Percentiles rank a stretch among this genome's conserved stretches.
Evolutionary conservation across 2,113 vertebrate genomes (phyloP).

Genomic region (Ptychochromis oligacanthus): DNA sequence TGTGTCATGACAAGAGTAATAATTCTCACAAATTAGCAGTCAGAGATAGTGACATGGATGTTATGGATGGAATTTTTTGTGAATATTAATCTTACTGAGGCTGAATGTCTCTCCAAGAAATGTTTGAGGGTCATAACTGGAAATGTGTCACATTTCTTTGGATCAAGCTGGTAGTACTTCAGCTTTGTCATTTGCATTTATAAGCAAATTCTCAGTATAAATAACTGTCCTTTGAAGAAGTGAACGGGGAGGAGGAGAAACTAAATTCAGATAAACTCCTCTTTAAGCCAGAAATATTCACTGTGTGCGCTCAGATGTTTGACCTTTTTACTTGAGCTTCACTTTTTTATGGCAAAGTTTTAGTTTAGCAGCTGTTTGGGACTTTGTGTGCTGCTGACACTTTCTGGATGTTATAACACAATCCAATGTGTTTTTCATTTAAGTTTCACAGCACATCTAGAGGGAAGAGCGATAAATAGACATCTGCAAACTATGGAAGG

Average conservation of each 20-base stretch:
- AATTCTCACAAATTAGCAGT: background rate
- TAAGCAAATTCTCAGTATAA: background rate
- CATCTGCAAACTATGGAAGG: background rate
- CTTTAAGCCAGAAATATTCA: background rate
- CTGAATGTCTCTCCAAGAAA: background rate
- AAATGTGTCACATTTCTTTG: slow-evolving; percentile 1
- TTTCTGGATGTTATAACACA: background rate
- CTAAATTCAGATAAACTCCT: background rate
- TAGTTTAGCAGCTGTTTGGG: slow-evolving; percentile 1
- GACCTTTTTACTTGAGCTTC: slow-evolving; percentile 10
- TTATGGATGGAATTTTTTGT: background rate
- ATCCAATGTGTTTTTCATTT: background rate
- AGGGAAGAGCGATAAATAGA: background rate
- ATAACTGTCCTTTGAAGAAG: background rate
- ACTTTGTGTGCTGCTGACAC: background rate
- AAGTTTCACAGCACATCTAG: background rate
- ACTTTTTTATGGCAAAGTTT: slow-evolving; percentile 3
- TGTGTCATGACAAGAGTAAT: slow-evolving; percentile 5
- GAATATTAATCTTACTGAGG: slow-evolving; percentile 8
- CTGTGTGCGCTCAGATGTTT: background rate
- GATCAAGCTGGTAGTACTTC: background rate
- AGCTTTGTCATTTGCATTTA: background rate
- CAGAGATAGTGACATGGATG: background rate
- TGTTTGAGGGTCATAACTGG: background rate
- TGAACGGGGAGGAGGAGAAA: background rate